Percentiles rank a stretch among this genome's conserved stretches.
Conservation (phyloP, 2,888 invertebrate species). For the Patella pellucida region DNA sequence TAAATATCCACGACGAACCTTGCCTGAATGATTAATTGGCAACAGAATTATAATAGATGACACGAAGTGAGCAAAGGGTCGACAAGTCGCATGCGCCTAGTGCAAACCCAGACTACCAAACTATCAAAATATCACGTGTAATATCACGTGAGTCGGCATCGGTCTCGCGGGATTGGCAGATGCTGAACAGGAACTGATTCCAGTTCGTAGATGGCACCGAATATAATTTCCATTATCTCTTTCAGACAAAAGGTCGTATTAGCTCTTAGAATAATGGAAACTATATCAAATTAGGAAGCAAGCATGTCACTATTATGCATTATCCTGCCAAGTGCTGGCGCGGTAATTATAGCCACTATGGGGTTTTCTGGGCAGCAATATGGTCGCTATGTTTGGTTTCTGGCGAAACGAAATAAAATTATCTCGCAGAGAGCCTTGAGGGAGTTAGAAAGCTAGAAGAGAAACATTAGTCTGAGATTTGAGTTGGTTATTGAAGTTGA, state of each 20-base stretch:
- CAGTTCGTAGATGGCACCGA: slow-evolving; percentile 11
- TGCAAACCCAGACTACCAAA: background rate
- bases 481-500: slow-evolving; percentile 20
- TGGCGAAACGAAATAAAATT: slow-evolving; percentile 23
- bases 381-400: slow-evolving; percentile 22
- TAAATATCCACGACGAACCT: no score
- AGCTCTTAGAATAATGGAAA: slow-evolving; percentile 24
- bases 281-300: slow-evolving; percentile 35
- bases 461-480: slow-evolving; percentile 20
- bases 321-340: slow-evolving; percentile 20
- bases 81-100: background rate
- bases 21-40: no score
- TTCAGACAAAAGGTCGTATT: slow-evolving; percentile 17
- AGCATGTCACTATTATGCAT: slow-evolving; percentile 31
- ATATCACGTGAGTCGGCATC: slow-evolving; percentile 13
- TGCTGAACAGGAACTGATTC: slow-evolving; percentile 15
- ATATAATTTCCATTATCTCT: slow-evolving; percentile 26
- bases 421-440: slow-evolving; percentile 11
- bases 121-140: slow-evolving; percentile 9
- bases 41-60: no score
- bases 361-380: slow-evolving; percentile 21
- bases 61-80: no score
- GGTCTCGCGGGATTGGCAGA: slow-evolving; percentile 18
- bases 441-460: slow-evolving; percentile 15
- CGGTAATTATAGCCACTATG: slow-evolving; percentile 23